Percentiles rank a stretch among this genome's conserved stretches.
Conservation (phyloP, 64 coral and sea anemone species). For the Anthopleura sola region DNA sequence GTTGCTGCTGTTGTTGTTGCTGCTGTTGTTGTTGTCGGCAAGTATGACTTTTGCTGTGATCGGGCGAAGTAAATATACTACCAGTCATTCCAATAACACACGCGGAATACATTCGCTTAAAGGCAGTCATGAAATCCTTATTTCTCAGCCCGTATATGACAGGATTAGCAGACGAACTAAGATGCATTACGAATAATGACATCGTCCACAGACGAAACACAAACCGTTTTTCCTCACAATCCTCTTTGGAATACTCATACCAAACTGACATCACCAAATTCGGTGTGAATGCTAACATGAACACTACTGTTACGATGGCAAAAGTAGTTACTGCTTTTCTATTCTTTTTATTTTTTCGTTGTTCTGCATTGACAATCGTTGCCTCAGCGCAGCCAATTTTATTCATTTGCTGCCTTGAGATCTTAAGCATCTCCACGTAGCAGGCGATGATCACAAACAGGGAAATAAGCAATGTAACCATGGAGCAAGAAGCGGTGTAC, state of each 20-base stretch:
- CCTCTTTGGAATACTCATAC: not conserved
- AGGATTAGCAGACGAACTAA: constrained; percentile 55
- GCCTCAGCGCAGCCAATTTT: constrained; percentile 22
- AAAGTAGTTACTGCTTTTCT: constrained; percentile 62
- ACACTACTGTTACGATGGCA: constrained; percentile 50
- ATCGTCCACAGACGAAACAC: constrained; percentile 45
- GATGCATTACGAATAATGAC: constrained; percentile 28
- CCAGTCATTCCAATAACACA: not conserved
- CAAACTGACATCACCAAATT: constrained; percentile 51
- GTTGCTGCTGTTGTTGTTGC: too few relatives aligned
- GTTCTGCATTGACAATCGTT: not conserved
- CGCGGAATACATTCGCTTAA: constrained; percentile 21
- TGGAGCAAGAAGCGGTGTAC: constrained; percentile 20
- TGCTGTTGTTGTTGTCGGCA: too few relatives aligned
- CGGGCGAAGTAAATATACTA: not conserved
- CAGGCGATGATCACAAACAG: constrained; percentile 33
- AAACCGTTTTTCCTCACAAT: constrained; percentile 38
- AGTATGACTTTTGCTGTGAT: too few relatives aligned
- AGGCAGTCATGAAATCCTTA: constrained; percentile 44
- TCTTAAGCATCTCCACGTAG: constrained; percentile 51
- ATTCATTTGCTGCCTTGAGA: constrained; percentile 24
- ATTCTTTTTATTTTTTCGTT: constrained; percentile 35
- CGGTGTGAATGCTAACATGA: constrained; percentile 41
- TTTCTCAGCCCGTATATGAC: constrained; percentile 57
- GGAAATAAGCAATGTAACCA: constrained; percentile 22